Percentiles rank a stretch among this genome's conserved stretches.
These are phyloP conservation scores for Corynorhinus townsendii DNA, from an alignment of 2,113 vertebrate genomes.

Conservation along the genomic window DNA sequence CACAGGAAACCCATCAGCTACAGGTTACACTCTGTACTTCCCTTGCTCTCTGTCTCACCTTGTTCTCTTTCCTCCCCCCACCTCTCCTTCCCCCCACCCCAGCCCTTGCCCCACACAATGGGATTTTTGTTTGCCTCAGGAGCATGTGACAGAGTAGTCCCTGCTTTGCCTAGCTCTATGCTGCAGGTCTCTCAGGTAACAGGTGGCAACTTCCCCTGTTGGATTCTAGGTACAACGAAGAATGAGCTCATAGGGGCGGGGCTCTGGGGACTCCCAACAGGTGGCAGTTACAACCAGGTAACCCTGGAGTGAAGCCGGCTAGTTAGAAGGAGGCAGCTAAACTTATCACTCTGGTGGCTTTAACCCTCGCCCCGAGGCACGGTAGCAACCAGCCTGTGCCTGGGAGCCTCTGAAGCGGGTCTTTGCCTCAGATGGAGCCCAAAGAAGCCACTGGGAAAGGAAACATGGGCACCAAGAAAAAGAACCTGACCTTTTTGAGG, in stretches of 20 bases:
- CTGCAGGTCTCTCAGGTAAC: slow-evolving; percentile 81
- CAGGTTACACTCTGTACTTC: not conserved
- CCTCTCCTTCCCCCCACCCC: not conserved
- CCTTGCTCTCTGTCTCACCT: not conserved
- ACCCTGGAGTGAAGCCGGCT: slow-evolving; percentile 67
- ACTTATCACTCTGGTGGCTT: not conserved
- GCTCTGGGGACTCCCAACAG: slow-evolving; percentile 77
- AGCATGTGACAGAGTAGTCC: slow-evolving; percentile 35
- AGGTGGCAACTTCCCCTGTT: slow-evolving; percentile 77
- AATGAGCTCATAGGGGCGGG: slow-evolving; percentile 83
- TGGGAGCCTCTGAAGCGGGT: not conserved
- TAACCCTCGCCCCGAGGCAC: not conserved
- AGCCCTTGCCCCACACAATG: not conserved
- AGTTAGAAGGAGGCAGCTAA: slow-evolving; percentile 39
- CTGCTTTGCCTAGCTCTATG: slow-evolving; percentile 70
- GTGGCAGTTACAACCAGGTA: slow-evolving; percentile 81
- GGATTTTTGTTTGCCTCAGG: not conserved
- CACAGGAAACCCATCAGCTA: not conserved
- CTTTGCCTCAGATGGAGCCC: slow-evolving; percentile 78
- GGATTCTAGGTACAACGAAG: slow-evolving; percentile 65
- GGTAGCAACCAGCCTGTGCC: not conserved
- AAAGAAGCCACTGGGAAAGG: slow-evolving; percentile 82
- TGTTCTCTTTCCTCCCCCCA: not conserved
- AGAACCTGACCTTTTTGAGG: slow-evolving; percentile 87
- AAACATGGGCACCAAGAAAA: slow-evolving; percentile 80